Evolutionary conservation across 2,113 vertebrate genomes (phyloP).

Genomic region (Aegotheles bennettii): DNA sequence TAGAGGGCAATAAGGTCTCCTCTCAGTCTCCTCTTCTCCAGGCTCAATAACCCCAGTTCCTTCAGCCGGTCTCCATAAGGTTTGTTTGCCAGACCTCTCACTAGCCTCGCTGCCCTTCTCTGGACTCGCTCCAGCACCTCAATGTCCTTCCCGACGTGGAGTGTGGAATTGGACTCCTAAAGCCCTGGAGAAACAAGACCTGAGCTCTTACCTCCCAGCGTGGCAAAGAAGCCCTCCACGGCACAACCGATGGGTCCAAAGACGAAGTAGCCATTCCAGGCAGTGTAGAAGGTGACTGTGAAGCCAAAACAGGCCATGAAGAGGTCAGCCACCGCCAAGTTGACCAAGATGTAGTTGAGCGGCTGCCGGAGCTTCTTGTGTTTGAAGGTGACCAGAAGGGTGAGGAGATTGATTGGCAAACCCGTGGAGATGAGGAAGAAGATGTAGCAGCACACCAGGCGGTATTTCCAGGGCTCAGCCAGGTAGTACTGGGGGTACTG

Average conservation of each 20-base stretch:
- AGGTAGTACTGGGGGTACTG: slow-evolving; percentile 81
- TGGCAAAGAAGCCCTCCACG: slow-evolving; percentile 77
- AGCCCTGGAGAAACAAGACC: background rate
- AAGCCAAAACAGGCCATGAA: slow-evolving; percentile 77
- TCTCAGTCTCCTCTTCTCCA: no score
- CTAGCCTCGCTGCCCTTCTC: no score
- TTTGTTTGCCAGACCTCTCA: no score
- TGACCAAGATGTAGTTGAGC: slow-evolving; percentile 80
- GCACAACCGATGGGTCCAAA: slow-evolving; percentile 62
- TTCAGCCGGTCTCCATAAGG: no score
- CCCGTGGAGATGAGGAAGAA: slow-evolving; percentile 76
- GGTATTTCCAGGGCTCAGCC: slow-evolving; percentile 72
- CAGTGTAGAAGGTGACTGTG: slow-evolving; percentile 69
- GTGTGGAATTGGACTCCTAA: background rate
- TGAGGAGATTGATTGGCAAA: slow-evolving; percentile 78
- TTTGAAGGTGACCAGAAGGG: slow-evolving; percentile 77
- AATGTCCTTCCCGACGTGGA: no score
- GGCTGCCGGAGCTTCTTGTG: slow-evolving; percentile 84
- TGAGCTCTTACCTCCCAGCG: slow-evolving; percentile 73
- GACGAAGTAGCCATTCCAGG: slow-evolving; percentile 70
- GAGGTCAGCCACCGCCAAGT: slow-evolving; percentile 76
- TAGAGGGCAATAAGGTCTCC: no score
- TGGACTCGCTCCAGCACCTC: no score
- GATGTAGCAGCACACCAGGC: slow-evolving; percentile 70
- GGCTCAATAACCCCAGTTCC: no score